Conservation (phyloP, 2,888 invertebrate species). For the Anoplius nigerrimus region DNA sequence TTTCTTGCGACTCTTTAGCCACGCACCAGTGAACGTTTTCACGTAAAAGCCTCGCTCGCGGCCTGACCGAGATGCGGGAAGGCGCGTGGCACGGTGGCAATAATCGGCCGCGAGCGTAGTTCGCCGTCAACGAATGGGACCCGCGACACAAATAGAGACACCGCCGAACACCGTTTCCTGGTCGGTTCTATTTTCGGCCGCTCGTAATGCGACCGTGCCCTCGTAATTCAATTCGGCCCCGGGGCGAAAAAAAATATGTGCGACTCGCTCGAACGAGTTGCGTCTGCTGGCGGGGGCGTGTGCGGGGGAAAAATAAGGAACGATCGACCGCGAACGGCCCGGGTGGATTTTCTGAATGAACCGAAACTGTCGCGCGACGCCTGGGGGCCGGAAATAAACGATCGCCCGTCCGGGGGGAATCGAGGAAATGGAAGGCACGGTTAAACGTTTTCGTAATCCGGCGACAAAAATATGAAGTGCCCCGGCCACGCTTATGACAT, state of each 20-base stretch:
- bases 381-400: not conserved
- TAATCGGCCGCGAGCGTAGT: conserved; percentile 12
- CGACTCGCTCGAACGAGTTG: conserved; percentile 35
- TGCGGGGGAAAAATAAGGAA: too few relatives aligned
- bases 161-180: conserved; percentile 21
- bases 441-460: conserved; percentile 30
- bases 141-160: conserved; percentile 37
- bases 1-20: conserved; percentile 20
- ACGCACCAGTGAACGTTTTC: conserved; percentile 35
- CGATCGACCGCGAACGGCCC: conserved; percentile 6
- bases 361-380: not conserved
- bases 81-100: conserved; percentile 23
- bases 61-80: not conserved
- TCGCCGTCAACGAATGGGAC: conserved; percentile 18
- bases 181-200: conserved; percentile 38
- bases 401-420: not conserved
- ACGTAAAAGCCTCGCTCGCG: conserved; percentile 16
- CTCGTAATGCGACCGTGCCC: conserved; percentile 18
- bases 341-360: conserved; percentile 26
- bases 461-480: conserved; percentile 19
- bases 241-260: conserved; percentile 23
- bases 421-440: conserved; percentile 20
- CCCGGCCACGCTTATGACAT: conserved; percentile 3
- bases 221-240: conserved; percentile 39
- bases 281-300: not conserved